A percentile compares a stretch with the other conserved stretches of the same genome.
These are phyloP conservation scores for Folsomia manolachei DNA, from an alignment of 2,888 invertebrate species.

Conservation along the genomic window DNA sequence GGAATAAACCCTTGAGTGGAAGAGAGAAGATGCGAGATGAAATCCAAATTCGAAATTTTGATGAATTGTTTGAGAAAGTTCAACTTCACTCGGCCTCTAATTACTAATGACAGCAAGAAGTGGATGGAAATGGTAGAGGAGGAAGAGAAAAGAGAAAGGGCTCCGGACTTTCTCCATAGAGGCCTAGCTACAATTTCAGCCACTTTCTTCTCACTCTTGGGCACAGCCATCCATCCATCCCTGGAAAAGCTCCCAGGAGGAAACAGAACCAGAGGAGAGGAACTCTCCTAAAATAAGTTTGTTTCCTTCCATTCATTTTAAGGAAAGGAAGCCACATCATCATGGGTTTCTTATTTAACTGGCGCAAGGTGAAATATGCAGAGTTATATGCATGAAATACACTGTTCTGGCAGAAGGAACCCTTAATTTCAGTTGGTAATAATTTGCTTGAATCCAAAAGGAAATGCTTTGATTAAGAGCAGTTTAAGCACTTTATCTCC, in stretches of 20 bases:
- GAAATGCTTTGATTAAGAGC: background rate
- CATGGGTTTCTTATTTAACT: too few relatives aligned
- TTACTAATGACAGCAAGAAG: constrained; percentile 18
- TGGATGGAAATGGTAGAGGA: background rate
- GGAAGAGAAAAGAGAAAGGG: too few relatives aligned
- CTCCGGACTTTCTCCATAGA: too few relatives aligned
- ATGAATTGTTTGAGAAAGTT: constrained; percentile 18
- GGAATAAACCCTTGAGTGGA: background rate
- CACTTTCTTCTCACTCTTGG: background rate
- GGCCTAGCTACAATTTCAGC: background rate
- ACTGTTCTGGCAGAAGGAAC: background rate
- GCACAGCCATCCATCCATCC: background rate
- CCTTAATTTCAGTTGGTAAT: background rate
- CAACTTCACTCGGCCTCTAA: constrained; percentile 11
- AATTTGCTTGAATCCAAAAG: background rate
- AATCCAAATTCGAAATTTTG: constrained; percentile 14
- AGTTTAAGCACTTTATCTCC: background rate
- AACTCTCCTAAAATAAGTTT: background rate
- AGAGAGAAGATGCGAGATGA: background rate
- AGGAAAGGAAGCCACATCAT: background rate
- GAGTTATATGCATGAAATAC: background rate
- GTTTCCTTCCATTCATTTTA: background rate
- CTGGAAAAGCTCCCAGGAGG: constrained; percentile 1
- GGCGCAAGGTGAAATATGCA: background rate
- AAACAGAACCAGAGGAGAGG: background rate